Conservation (phyloP, 2,888 invertebrate species). For the Trachelus iudaicus region DNA sequence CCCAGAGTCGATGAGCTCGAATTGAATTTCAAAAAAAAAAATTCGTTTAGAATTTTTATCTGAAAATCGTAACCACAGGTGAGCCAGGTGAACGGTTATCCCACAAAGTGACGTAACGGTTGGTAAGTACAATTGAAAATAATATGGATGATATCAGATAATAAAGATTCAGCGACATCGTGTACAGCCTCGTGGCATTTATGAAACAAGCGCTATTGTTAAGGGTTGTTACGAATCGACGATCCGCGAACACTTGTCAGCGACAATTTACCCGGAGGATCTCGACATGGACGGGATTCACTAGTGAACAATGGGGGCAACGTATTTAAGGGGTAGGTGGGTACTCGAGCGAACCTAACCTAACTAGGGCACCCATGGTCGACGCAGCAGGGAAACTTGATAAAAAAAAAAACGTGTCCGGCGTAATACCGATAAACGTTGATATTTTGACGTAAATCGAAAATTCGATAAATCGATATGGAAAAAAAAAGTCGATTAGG, state of each 20-base stretch:
- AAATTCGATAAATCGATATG: not conserved
- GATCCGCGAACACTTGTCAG: conserved; percentile 29
- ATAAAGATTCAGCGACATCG: not conserved
- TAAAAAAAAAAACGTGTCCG: not conserved
- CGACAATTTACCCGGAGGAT: conserved; percentile 30
- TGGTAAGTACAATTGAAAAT: not conserved
- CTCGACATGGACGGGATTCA: conserved; percentile 28
- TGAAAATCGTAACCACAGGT: not conserved
- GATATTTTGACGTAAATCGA: not conserved
- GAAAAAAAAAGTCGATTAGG: not conserved
- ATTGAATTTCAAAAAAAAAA: not conserved
- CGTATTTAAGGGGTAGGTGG: not conserved
- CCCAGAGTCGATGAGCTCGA: not conserved
- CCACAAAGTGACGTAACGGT: not conserved
- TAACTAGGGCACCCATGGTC: not conserved
- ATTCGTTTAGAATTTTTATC: not conserved
- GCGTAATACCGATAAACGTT: not conserved
- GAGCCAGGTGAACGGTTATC: not conserved
- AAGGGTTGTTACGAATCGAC: conserved; percentile 19
- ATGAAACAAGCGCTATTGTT: conserved; percentile 27
- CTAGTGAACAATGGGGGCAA: not conserved
- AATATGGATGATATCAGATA: not conserved
- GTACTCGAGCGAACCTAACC: not conserved
- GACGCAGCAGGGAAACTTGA: not conserved
- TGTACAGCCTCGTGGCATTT: conserved; percentile 1